A percentile compares a stretch with the other conserved stretches of the same genome.
phyloP scores from a whole-genome alignment of 2,113 vertebrate genomes.

The Casuarius casuarius region DNA sequence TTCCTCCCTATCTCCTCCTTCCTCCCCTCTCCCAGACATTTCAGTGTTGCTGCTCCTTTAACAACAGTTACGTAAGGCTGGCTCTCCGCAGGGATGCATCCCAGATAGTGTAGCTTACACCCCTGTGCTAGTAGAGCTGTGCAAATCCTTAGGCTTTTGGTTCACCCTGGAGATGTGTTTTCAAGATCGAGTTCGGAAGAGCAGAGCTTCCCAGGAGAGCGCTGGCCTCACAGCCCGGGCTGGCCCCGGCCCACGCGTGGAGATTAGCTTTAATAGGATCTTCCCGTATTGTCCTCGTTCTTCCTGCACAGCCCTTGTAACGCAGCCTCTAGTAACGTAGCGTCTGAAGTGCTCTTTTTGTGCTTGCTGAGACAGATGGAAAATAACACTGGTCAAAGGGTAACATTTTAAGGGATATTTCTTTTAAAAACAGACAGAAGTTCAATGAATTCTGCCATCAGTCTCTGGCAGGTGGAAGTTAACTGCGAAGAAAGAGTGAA shows the following conservation, averaged over 20 bases:
- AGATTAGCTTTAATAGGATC: not conserved
- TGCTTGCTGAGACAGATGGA: not conserved
- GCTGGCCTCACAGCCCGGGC: not conserved
- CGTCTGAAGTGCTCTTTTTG: not conserved
- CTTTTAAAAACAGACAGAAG: not conserved
- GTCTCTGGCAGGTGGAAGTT: not conserved
- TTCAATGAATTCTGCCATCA: not conserved
- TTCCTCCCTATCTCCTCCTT: not conserved
- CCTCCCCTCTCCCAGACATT: not conserved
- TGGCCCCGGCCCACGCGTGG: fast-evolving
- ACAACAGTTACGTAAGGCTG: not conserved
- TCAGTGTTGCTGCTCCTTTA: not conserved
- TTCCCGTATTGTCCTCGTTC: not conserved
- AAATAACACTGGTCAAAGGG: not conserved
- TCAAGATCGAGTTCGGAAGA: not conserved
- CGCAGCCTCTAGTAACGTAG: not conserved
- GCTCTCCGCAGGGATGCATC: fast-evolving
- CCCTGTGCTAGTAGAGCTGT: not conserved
- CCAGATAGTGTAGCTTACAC: not conserved
- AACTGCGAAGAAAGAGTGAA: not conserved
- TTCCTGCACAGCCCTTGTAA: fast-evolving
- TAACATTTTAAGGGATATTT: not conserved
- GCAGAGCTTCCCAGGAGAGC: not conserved
- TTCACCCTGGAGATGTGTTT: not conserved
- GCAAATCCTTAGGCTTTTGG: not conserved